Percentiles rank a stretch among this genome's conserved stretches.
Conservation (phyloP, 1,140 invertebrate genomes). For the Calliphora vicina region DNA sequence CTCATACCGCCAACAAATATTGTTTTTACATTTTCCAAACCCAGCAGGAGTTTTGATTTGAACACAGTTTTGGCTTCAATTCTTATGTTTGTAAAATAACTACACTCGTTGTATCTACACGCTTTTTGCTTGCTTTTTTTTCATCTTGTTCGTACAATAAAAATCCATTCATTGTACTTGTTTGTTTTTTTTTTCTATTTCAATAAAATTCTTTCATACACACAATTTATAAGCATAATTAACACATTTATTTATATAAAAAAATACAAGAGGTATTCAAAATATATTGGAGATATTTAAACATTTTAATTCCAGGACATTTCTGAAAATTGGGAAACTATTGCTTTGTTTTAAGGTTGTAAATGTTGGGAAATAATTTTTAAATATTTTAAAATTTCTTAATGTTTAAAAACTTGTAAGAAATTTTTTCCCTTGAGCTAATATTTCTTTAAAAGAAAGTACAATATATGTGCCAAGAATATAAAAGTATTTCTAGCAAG, state of each 20-base stretch:
- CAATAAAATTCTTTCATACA: background rate
- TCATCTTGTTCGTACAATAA: background rate
- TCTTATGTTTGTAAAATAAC: background rate
- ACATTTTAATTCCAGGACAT: no score
- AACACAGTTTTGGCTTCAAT: conserved; percentile 12
- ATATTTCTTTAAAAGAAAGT: no score
- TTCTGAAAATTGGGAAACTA: no score
- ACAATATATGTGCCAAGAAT: no score
- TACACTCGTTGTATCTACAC: background rate
- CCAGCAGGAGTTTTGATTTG: conserved; percentile 28
- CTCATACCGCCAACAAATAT: background rate
- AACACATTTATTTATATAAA: background rate
- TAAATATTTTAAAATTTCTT: no score
- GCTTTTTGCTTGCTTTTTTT: background rate
- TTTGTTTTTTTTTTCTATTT: background rate
- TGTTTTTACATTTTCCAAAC: conserved; percentile 27
- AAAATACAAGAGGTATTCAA: background rate
- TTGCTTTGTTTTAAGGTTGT: no score
- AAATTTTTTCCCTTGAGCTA: no score
- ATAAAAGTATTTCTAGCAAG: no score
- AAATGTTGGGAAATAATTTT: no score
- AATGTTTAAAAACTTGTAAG: no score
- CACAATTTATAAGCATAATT: background rate
- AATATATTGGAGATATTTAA: no score
- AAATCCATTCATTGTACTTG: conserved; percentile 1